Conservation (phyloP, 2,113 vertebrate genomes). For the Callionymus lyra region DNA sequence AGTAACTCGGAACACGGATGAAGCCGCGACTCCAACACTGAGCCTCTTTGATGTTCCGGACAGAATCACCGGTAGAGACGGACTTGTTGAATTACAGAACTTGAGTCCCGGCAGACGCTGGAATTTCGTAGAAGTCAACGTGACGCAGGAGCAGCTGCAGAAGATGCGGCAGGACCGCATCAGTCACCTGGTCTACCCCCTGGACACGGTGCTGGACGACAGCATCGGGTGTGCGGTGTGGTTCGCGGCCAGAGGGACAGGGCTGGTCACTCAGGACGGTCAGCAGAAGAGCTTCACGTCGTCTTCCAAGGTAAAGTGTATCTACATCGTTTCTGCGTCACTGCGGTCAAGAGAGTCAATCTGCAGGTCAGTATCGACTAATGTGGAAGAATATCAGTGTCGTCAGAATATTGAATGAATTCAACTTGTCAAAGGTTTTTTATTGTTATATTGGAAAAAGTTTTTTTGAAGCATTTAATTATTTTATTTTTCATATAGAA, state of each 20-base stretch:
- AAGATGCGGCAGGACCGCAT: conserved; percentile 65
- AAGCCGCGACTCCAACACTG: background rate
- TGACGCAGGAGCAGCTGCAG: conserved; percentile 78
- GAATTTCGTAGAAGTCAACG: conserved; percentile 92
- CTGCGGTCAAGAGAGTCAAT: no score
- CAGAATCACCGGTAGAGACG: conserved; percentile 78
- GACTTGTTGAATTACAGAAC: conserved; percentile 73
- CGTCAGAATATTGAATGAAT: no score
- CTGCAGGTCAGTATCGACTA: no score
- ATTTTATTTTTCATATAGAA: no score
- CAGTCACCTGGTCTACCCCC: conserved; percentile 74
- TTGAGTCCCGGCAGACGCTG: conserved; percentile 75
- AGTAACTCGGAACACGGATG: conserved; percentile 1
- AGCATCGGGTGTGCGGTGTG: conserved; percentile 94
- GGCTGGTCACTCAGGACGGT: conserved; percentile 52
- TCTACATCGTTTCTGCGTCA: background rate
- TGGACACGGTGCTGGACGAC: conserved; percentile 88
- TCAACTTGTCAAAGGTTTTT: no score
- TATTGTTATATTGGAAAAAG: no score
- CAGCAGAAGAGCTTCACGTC: conserved; percentile 66
- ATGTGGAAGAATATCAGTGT: no score
- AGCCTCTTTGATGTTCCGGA: conserved; percentile 76
- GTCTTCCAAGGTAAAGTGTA: conserved; percentile 73
- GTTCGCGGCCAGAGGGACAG: conserved; percentile 86
- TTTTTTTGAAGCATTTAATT: no score